Evolutionary conservation across 2,113 vertebrate species (phyloP).

Genomic region (Bubalus kerabau): DNA sequence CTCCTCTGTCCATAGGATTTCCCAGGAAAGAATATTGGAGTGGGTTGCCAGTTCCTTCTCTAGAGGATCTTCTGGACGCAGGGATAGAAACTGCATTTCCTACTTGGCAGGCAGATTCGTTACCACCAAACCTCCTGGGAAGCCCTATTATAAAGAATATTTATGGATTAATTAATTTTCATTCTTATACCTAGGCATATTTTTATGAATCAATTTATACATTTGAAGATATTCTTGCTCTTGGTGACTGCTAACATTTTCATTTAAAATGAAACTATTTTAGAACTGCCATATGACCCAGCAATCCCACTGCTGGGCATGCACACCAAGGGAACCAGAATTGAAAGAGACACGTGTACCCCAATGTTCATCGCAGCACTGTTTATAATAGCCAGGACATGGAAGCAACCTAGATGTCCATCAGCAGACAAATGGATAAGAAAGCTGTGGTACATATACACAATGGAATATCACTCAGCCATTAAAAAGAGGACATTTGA

Average conservation of each 20-base stretch:
- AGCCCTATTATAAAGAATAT: not conserved
- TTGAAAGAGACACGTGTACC: too few species aligned
- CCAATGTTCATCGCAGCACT: too few species aligned
- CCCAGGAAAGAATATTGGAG: not conserved
- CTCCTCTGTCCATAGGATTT: not conserved
- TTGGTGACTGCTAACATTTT: not conserved
- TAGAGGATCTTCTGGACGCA: not conserved
- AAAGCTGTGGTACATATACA: too few species aligned
- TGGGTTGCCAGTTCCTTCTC: not conserved
- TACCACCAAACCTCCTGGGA: accelerated
- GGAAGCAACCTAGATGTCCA: too few species aligned
- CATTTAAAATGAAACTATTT: not conserved
- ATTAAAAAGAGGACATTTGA: too few species aligned
- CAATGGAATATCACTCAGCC: too few species aligned
- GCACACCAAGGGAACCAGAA: too few species aligned
- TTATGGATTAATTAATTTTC: not conserved
- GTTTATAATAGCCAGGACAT: too few species aligned
- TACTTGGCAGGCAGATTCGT: not conserved
- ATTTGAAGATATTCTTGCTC: not conserved
- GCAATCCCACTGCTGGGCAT: too few species aligned
- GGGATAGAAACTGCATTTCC: accelerated
- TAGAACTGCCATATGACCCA: too few species aligned
- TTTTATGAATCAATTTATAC: not conserved
- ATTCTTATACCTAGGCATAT: not conserved
- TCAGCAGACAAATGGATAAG: too few species aligned